Evolutionary conservation across 2,113 vertebrate species (phyloP).

Genomic region (Chionodraco myersi): DNA sequence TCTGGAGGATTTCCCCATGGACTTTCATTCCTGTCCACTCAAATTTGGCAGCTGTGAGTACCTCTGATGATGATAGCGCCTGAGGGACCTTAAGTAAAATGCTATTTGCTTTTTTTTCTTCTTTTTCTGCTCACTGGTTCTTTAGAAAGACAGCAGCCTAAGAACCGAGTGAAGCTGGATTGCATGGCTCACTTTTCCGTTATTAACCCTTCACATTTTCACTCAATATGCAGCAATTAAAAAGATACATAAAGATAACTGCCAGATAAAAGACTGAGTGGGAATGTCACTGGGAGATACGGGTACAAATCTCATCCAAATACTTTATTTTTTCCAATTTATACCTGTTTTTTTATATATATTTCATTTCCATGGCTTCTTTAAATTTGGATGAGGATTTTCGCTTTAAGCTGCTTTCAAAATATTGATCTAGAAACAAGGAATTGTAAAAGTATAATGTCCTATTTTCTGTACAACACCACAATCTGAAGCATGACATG

Average conservation of each 20-base stretch:
- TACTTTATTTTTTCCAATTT: slow-evolving; percentile 34
- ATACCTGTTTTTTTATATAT: not conserved
- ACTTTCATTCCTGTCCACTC: slow-evolving; percentile 97
- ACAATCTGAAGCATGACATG: not conserved
- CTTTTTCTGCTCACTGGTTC: slow-evolving; percentile 34
- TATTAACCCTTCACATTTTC: slow-evolving; percentile 6
- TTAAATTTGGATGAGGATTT: slow-evolving; percentile 60
- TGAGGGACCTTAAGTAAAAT: slow-evolving; percentile 57
- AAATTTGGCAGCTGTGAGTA: slow-evolving; percentile 99
- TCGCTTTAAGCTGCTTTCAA: slow-evolving; percentile 42
- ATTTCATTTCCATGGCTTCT: slow-evolving; percentile 40
- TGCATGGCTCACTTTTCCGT: slow-evolving; percentile 53
- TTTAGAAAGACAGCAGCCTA: slow-evolving; percentile 33
- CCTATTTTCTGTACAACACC: not conserved
- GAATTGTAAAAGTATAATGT: too few species aligned
- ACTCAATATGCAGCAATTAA: slow-evolving; percentile 19
- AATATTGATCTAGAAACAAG: slow-evolving; percentile 23
- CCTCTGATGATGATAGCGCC: slow-evolving; percentile 48
- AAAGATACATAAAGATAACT: not conserved
- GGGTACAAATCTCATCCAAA: slow-evolving; percentile 48
- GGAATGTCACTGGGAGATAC: slow-evolving; percentile 17
- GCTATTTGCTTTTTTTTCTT: slow-evolving; percentile 34
- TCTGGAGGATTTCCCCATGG: slow-evolving; percentile 99
- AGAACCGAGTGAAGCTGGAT: slow-evolving; percentile 46
- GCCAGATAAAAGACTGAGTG: slow-evolving; percentile 17